Conservation (phyloP, 2,888 invertebrate species). For the Andrena minutula region DNA sequence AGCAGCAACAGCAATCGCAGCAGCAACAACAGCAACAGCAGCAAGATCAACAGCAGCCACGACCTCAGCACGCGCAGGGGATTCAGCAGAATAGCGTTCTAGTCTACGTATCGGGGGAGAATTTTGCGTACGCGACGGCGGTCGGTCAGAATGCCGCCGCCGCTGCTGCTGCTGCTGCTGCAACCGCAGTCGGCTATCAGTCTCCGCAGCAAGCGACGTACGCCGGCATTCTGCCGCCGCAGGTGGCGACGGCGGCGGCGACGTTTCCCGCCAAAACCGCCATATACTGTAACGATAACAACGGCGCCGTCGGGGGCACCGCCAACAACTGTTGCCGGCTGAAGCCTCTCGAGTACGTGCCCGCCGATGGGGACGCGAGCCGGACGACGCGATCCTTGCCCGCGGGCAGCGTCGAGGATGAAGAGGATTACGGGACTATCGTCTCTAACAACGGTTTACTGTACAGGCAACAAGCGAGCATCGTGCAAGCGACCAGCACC, state of each 20-base stretch:
- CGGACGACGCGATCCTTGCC: constrained; percentile 44
- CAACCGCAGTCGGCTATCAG: constrained; percentile 77
- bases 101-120: constrained; percentile 87
- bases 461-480: constrained; percentile 52
- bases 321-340: constrained; percentile 66
- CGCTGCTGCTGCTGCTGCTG: constrained; percentile 83
- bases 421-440: constrained; percentile 68
- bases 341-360: constrained; percentile 59
- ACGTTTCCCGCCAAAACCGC: constrained; percentile 76
- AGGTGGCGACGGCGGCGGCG: constrained; percentile 73
- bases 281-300: constrained; percentile 66
- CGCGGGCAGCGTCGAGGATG: constrained; percentile 62
- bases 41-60: constrained; percentile 61
- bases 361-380: constrained; percentile 45
- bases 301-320: constrained; percentile 50
- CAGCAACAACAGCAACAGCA: constrained; percentile 61
- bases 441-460: constrained; percentile 59
- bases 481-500: constrained; percentile 48
- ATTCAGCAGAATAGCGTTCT: constrained; percentile 86
- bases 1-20: constrained; percentile 62
- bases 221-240: constrained; percentile 73
- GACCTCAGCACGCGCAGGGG: constrained; percentile 68
- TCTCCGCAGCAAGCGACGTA: constrained; percentile 74
- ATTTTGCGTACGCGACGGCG: constrained; percentile 86
- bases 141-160: constrained; percentile 85